Base-by-base conservation (phyloP, 2,888 invertebrate genomes). In the Brachylomia viminalis region DNA sequence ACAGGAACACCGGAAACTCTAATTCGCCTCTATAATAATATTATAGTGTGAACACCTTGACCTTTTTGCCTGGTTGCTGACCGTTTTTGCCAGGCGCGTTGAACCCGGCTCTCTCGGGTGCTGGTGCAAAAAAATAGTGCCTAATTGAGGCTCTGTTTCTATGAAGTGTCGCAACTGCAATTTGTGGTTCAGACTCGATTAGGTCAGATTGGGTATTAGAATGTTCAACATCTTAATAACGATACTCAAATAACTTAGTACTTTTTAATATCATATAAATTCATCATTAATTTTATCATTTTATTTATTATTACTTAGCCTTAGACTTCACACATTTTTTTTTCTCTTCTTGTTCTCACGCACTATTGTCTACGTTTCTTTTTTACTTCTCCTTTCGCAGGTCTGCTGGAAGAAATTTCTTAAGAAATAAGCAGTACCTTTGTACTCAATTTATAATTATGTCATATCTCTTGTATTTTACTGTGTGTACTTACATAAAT, bases 221-320 rank as follows among this genome's bases (percentile, higher is more conserved):
- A 30, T 64, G 13, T 23, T 47, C 23, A 45, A 30, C 49, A 58
- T n/a, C 8, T 49, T n/a, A 73, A 27, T 59, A 59, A 30, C 74
- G 6, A 59, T 49, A 30, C 1, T 49, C 75, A 20, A 20, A 20
- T 10, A n/a, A n/a, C 17, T 15, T 42, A 23, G 6, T 27, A 33
- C 17, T 47, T 58, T 74, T 49, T 74, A 74, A 73, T 58, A 38
- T 23, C 38, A 42, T 58, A 58, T 58, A 72, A 56, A n/a, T n/a
- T n/a, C n/a, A n/a, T n/a, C n/a, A n/a, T n/a, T n/a, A n/a, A n/a
- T n/a, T n/a, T n/a, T n/a, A n/a, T n/a, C n/a, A n/a, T n/a, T n/a
- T n/a, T n/a, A n/a, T n/a, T n/a, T n/a, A n/a, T n/a, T n/a, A n/a
- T n/a, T n/a, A n/a, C n/a, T n/a, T n/a, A n/a, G n/a, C n/a, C n/a